Evolutionary conservation across 1,140 invertebrate species (phyloP).

Genomic region (Drosophila tani): DNA sequence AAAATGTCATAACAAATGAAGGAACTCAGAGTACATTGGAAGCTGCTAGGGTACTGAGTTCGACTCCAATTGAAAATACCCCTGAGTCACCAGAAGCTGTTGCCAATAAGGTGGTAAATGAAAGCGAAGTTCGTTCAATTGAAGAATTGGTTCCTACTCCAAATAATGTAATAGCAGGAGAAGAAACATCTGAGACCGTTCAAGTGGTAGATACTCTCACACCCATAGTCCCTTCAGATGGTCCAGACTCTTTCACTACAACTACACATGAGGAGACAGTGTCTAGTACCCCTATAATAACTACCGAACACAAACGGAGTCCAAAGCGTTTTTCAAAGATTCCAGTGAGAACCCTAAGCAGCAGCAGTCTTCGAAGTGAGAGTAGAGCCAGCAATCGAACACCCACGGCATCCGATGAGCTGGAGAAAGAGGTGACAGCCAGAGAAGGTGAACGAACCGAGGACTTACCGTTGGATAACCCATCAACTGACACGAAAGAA

Average conservation of each 20-base stretch:
- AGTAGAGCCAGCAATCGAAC: conserved; percentile 43
- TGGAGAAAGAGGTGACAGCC: background rate
- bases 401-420: conserved; percentile 15
- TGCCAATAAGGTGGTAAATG: too few relatives aligned
- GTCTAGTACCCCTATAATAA: background rate
- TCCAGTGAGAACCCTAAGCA: conserved; percentile 66
- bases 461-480: background rate
- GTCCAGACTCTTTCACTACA: background rate
- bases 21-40: background rate
- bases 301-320: conserved; percentile 27
- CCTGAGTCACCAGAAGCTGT: background rate
- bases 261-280: background rate
- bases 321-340: conserved; percentile 68
- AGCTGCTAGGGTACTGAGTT: too few relatives aligned
- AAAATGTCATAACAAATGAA: background rate
- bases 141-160: background rate
- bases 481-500: background rate
- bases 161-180: background rate
- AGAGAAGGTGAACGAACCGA: background rate
- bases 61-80: background rate
- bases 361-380: conserved; percentile 57
- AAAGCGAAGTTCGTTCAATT: background rate
- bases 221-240: too few relatives aligned
- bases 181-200: background rate
- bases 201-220: too few relatives aligned